Evolutionary conservation across 1,140 invertebrate species (phyloP).

Genomic region (Amyelois transitella): DNA sequence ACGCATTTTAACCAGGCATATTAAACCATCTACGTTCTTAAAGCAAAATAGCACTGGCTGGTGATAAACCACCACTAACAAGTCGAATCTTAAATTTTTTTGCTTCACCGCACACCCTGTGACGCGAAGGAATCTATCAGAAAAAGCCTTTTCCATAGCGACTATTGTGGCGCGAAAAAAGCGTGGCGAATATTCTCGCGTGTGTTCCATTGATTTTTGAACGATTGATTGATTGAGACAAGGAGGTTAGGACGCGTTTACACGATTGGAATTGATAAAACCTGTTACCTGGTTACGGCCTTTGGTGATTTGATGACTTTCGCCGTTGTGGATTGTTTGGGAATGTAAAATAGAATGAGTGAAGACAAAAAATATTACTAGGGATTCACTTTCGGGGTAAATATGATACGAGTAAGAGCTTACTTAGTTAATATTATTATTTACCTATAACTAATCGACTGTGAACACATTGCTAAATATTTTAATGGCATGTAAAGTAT

Average conservation of each 20-base stretch:
- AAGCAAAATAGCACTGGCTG: too few relatives aligned
- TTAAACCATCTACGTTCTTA: too few relatives aligned
- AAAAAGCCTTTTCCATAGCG: constrained; percentile 23
- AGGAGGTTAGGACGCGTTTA: not conserved
- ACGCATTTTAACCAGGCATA: too few relatives aligned
- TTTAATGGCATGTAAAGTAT: too few relatives aligned
- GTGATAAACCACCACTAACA: constrained; percentile 14
- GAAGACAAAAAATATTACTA: too few relatives aligned
- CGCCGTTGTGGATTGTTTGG: not conserved
- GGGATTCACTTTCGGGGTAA: too few relatives aligned
- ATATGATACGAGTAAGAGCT: too few relatives aligned
- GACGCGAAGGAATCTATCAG: constrained; percentile 25
- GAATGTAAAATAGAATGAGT: too few relatives aligned
- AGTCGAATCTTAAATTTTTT: constrained; percentile 45
- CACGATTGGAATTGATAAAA: not conserved
- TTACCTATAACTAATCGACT: too few relatives aligned
- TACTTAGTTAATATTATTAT: too few relatives aligned
- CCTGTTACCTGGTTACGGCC: not conserved
- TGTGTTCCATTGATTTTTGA: constrained; percentile 27
- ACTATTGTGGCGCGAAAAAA: constrained; percentile 42
- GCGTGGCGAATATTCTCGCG: constrained; percentile 37
- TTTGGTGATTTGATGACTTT: not conserved
- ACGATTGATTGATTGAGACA: constrained; percentile 14
- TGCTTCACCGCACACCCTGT: constrained; percentile 28
- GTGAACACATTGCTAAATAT: too few relatives aligned